Evolutionary conservation across 2,797 vertebrate genomes (phyloP).

Genomic region (Pterois miles): DNA sequence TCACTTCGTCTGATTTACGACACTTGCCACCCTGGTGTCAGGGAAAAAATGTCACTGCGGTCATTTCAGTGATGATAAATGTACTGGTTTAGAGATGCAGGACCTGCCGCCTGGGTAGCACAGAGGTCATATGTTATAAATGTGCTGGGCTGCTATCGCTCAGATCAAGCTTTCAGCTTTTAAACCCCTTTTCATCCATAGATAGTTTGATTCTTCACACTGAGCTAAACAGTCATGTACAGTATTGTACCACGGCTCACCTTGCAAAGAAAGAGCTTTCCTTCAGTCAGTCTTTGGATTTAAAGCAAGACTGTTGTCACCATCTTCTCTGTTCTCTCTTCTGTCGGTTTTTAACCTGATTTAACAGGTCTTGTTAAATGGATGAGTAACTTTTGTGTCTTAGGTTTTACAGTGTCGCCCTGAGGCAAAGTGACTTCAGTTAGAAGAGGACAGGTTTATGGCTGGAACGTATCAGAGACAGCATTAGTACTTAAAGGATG

Average conservation of each 20-base stretch:
- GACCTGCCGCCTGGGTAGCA: background rate
- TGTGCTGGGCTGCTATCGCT: background rate
- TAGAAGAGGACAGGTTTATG: background rate
- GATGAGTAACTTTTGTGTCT: background rate
- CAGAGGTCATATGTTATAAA: background rate
- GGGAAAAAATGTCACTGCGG: background rate
- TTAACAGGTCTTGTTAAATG: background rate
- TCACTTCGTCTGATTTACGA: slow-evolving; percentile 1
- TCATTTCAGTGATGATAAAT: background rate
- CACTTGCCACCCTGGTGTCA: background rate
- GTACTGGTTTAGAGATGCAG: background rate
- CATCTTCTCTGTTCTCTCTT: background rate
- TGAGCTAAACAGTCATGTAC: background rate
- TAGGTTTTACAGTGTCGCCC: background rate
- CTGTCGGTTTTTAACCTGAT: background rate
- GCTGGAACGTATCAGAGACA: no score
- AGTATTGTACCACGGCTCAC: background rate
- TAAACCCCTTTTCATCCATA: background rate
- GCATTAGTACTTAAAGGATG: no score
- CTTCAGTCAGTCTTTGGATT: background rate
- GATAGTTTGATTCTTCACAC: background rate
- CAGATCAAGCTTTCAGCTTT: background rate
- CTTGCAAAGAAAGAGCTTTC: background rate
- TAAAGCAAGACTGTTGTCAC: background rate
- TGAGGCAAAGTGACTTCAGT: background rate